Evolutionary conservation across 2,113 vertebrate genomes (phyloP).

Genomic region (Raja brachyura): DNA sequence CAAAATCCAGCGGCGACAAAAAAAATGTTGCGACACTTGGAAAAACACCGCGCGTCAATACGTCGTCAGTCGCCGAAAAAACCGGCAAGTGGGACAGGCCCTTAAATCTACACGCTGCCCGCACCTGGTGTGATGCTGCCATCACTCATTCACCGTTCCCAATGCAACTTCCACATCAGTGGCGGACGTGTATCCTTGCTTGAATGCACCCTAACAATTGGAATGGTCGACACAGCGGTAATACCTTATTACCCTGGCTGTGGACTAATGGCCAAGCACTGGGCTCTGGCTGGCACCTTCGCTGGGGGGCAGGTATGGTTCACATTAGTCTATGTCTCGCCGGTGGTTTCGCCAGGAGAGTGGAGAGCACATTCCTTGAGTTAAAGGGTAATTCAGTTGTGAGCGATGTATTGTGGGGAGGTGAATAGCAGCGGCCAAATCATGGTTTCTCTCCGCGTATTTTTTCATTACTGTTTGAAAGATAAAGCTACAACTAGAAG

Average conservation of each 20-base stretch:
- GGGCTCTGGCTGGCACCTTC: not conserved
- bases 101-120: not conserved
- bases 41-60: too few species aligned
- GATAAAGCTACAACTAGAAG: not conserved
- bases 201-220: not conserved
- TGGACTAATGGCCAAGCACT: not conserved
- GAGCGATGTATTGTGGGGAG: not conserved
- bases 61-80: too few species aligned
- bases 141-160: not conserved
- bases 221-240: not conserved
- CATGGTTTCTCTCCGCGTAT: not conserved
- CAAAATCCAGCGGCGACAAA: too few species aligned
- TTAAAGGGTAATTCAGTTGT: not conserved
- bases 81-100: too few species aligned
- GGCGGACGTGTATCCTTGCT: not conserved
- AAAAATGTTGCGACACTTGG: too few species aligned
- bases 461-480: slow-evolving; percentile 16
- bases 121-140: not conserved
- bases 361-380: not conserved
- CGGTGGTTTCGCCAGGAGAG: not conserved
- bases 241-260: not conserved
- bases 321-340: not conserved
- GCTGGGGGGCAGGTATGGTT: not conserved
- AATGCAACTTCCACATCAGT: not conserved
- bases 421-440: not conserved